phyloP scores from a whole-genome alignment of 2,113 vertebrate species.

The Maccullochella peelii region DNA sequence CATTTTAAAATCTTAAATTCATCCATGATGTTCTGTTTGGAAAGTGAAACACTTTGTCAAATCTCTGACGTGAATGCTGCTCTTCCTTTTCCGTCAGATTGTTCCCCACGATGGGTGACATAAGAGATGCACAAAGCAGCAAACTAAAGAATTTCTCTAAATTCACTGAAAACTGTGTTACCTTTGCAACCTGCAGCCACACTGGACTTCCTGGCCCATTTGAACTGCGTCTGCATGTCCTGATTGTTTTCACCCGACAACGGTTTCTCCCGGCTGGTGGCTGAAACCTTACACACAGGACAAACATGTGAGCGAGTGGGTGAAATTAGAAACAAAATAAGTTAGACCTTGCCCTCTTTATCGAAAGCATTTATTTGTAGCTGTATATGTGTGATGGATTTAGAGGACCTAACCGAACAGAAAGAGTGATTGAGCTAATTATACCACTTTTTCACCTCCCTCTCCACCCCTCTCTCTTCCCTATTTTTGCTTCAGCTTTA shows the following conservation, averaged over 20 bases:
- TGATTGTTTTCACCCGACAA: constrained; percentile 22
- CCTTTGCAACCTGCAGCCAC: constrained; percentile 42
- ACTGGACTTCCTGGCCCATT: constrained; percentile 48
- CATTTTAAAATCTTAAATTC: neutral
- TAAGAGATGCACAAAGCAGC: constrained; percentile 5
- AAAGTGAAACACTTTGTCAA: constrained; percentile 6
- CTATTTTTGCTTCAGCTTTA: constrained; percentile 48
- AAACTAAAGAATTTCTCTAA: neutral
- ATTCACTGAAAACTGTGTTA: constrained; percentile 27
- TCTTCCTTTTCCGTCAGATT: constrained; percentile 2
- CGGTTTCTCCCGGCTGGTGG: constrained; percentile 38
- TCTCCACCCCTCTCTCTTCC: neutral
- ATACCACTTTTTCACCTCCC: constrained; percentile 1
- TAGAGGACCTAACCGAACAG: neutral
- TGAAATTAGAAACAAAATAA: neutral
- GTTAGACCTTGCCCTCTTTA: neutral
- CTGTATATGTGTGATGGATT: neutral
- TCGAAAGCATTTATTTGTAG: neutral
- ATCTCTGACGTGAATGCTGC: neutral
- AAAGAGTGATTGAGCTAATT: constrained; percentile 32
- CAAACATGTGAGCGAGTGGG: neutral
- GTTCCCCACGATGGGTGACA: constrained; percentile 15
- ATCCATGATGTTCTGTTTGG: neutral
- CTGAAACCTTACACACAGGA: constrained; percentile 59
- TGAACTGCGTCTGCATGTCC: constrained; percentile 28